These are phyloP conservation scores for Drosophila triauraria DNA, from an alignment of 1,140 invertebrate genomes.

Conservation along the genomic window DNA sequence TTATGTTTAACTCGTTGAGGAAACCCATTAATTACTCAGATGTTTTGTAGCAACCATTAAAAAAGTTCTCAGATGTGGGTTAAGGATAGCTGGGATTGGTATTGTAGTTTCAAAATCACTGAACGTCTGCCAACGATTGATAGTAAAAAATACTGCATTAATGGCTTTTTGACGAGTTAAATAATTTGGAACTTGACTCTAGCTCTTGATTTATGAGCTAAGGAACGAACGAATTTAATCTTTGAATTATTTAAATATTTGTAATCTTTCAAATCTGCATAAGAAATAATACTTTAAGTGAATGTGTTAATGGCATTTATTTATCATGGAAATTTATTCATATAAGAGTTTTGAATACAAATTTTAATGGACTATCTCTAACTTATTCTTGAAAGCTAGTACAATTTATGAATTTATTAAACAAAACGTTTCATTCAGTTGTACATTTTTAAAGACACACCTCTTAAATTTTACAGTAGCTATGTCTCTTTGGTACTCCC, in stretches of 20 bases:
- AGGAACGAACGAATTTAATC: not conserved
- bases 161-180: not conserved
- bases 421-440: too few species aligned
- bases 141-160: not conserved
- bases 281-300: not conserved
- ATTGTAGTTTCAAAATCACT: not conserved
- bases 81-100: constrained; percentile 23
- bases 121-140: not conserved
- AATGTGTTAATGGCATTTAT: not conserved
- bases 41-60: constrained; percentile 3
- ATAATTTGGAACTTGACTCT: not conserved
- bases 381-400: too few species aligned
- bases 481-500: too few species aligned
- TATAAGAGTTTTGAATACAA: too few species aligned
- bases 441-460: too few species aligned
- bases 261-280: not conserved
- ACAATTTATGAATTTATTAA: too few species aligned
- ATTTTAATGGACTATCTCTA: too few species aligned
- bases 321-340: not conserved
- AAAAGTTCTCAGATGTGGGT: constrained; percentile 28
- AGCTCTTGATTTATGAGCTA: constrained; percentile 1
- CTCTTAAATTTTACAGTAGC: too few species aligned
- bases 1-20: constrained; percentile 17
- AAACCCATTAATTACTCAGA: constrained; percentile 4
- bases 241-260: not conserved